phyloP scores from a whole-genome alignment of 2,113 vertebrate species.

The Dolichallabes microphthalmus region DNA sequence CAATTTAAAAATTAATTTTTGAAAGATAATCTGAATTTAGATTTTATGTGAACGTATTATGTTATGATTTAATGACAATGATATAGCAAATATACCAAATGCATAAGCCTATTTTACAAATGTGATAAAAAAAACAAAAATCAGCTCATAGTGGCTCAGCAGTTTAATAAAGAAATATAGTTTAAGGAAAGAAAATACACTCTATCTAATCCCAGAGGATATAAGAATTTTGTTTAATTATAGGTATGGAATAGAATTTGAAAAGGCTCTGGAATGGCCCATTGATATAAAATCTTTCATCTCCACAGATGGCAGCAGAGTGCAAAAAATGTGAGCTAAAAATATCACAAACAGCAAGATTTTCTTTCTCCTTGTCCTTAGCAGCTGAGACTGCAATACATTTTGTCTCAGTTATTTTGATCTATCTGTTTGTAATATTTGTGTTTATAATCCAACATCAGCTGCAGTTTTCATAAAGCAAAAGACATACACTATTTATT shows the following conservation, averaged over 20 bases:
- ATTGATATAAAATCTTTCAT: background rate
- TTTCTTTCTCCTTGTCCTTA: background rate
- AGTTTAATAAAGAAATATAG: background rate
- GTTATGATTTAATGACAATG: background rate
- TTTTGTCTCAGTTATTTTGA: slow-evolving; percentile 5
- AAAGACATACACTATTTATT: background rate
- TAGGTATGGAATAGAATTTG: slow-evolving; percentile 6
- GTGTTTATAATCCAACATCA: background rate
- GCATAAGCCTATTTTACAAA: background rate
- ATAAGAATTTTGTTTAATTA: background rate
- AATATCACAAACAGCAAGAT: background rate
- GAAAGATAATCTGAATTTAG: background rate
- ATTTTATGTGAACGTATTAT: background rate
- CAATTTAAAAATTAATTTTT: background rate
- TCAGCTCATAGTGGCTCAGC: background rate
- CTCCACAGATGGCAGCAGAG: slow-evolving; percentile 56
- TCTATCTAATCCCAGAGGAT: background rate
- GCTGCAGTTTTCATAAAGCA: background rate
- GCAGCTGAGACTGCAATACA: slow-evolving; percentile 21
- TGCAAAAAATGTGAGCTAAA: slow-evolving; percentile 25
- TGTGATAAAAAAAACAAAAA: background rate
- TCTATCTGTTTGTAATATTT: background rate
- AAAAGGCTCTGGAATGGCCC: background rate
- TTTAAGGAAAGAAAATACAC: background rate
- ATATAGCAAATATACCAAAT: background rate